phyloP scores from a whole-genome alignment of 2,888 invertebrate genomes.

The Altica lythri region DNA sequence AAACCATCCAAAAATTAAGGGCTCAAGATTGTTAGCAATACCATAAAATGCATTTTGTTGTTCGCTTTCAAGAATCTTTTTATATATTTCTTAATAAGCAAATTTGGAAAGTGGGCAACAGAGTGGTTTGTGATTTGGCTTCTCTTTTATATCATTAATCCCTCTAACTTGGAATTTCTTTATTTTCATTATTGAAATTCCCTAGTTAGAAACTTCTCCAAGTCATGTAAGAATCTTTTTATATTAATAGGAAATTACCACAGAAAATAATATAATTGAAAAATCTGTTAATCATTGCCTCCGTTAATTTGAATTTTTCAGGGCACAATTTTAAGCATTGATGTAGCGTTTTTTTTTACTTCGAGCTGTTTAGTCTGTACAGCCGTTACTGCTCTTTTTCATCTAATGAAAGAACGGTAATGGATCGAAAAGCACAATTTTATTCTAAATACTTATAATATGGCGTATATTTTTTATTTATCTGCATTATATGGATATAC shows the following conservation, averaged over 20 bases:
- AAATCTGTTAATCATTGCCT: conserved; percentile 38
- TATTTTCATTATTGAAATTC: conserved; percentile 29
- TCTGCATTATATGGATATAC: conserved; percentile 33
- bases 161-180: conserved; percentile 38
- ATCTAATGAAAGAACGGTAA: conserved; percentile 15
- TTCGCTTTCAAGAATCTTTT: conserved; percentile 24
- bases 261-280: conserved; percentile 43
- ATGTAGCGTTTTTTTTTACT: conserved; percentile 32
- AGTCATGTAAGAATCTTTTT: conserved; percentile 47
- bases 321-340: conserved; percentile 41
- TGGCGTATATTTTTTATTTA: conserved; percentile 38
- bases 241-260: conserved; percentile 49
- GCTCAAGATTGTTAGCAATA: conserved; percentile 45
- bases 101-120: conserved; percentile 23
- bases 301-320: conserved; percentile 40
- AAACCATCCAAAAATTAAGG: conserved; percentile 38
- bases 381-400: conserved; percentile 24
- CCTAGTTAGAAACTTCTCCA: conserved; percentile 36
- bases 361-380: conserved; percentile 34
- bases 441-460: conserved; percentile 37
- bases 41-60: conserved; percentile 31
- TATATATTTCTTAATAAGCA: conserved; percentile 14
- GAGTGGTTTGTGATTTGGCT: conserved; percentile 28
- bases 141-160: conserved; percentile 40
- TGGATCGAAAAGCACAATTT: conserved; percentile 39